These are phyloP conservation scores for Paratrypauchen microcephalus DNA, from an alignment of 2,797 vertebrate species.

Conservation along the genomic window DNA sequence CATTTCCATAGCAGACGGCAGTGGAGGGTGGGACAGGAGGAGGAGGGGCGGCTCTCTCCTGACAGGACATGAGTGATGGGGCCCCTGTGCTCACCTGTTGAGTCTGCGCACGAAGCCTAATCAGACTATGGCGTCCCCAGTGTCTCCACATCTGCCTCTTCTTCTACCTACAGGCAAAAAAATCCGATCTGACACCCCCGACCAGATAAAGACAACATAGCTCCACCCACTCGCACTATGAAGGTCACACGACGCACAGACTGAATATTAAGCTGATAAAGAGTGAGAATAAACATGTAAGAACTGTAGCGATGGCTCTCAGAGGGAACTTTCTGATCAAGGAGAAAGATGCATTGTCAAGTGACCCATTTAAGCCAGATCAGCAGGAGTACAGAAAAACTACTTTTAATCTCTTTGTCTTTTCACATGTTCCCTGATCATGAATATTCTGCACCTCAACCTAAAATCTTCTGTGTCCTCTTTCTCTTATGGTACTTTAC, in stretches of 20 bases:
- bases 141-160: constrained; percentile 34
- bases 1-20: constrained; percentile 13
- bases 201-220: constrained; percentile 28
- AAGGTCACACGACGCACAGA: constrained; percentile 29
- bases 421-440: background rate
- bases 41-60: constrained; percentile 33
- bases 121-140: constrained; percentile 37
- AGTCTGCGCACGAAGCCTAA: constrained; percentile 33
- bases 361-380: background rate
- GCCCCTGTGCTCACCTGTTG: constrained; percentile 50
- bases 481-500: background rate
- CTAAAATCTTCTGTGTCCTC: background rate
- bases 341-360: background rate
- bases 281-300: constrained; percentile 14
- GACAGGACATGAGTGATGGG: constrained; percentile 48
- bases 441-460: background rate
- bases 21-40: constrained; percentile 39
- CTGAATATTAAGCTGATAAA: constrained; percentile 22
- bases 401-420: background rate
- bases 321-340: constrained; percentile 5
- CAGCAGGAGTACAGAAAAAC: background rate
- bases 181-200: constrained; percentile 33
- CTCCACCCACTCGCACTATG: constrained; percentile 31
- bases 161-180: constrained; percentile 37
- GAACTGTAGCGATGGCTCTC: background rate